Evolutionary conservation across 1,140 invertebrate genomes (phyloP).

Genomic region (Drosophila repletoides): DNA sequence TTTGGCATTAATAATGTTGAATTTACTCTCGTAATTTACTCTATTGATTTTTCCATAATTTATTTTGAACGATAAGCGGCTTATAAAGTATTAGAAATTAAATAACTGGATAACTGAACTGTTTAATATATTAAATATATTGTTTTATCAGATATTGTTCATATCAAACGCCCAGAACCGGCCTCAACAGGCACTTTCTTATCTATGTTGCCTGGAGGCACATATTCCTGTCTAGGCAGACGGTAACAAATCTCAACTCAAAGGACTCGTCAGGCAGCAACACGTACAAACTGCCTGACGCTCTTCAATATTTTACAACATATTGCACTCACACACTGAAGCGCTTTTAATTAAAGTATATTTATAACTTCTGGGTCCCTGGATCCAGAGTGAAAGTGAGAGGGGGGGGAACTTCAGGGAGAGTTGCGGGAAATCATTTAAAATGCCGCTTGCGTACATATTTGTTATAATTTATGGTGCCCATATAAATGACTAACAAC

Average conservation of each 20-base stretch:
- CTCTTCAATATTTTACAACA: constrained; percentile 72
- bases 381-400: not conserved
- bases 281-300: constrained; percentile 44
- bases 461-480: constrained; percentile 80
- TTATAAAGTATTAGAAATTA: not conserved
- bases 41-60: not conserved
- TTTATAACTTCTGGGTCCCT: constrained; percentile 65
- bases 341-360: constrained; percentile 78
- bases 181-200: constrained; percentile 22
- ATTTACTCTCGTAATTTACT: too few species aligned
- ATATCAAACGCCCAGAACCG: not conserved
- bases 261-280: constrained; percentile 40
- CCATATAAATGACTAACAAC: constrained; percentile 80
- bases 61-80: not conserved
- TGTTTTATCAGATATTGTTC: too few species aligned
- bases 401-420: not conserved
- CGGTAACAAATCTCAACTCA: constrained; percentile 55
- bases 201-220: constrained; percentile 10
- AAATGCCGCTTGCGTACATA: constrained; percentile 78
- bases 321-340: constrained; percentile 57
- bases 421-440: constrained; percentile 72
- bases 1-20: not conserved
- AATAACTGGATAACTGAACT: not conserved
- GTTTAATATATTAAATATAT: too few species aligned
- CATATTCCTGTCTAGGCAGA: constrained; percentile 20